Conservation (phyloP, 2,888 invertebrate genomes). For the Mythimna albipuncta region DNA sequence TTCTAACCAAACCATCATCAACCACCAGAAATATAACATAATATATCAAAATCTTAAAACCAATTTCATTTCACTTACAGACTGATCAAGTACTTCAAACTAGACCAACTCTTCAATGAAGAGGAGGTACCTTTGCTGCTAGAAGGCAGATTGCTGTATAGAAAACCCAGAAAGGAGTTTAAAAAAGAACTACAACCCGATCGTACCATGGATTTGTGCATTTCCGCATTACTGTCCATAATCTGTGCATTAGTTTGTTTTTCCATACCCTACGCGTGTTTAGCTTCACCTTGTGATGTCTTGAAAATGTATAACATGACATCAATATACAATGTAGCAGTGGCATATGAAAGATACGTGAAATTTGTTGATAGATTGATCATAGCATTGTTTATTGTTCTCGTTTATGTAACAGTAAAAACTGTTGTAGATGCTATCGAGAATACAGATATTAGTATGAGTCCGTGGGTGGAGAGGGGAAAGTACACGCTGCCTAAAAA, state of each 20-base stretch:
- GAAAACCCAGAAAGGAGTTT: conserved; percentile 63
- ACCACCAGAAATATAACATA: neutral
- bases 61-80: conserved; percentile 58
- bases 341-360: conserved; percentile 63
- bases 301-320: conserved; percentile 61
- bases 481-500: conserved; percentile 64
- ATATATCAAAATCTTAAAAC: neutral
- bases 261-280: conserved; percentile 71
- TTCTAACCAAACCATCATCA: too few species aligned
- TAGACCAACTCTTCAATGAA: conserved; percentile 62
- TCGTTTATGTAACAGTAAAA: conserved; percentile 64
- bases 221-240: conserved; percentile 74
- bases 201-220: conserved; percentile 65
- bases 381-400: conserved; percentile 64
- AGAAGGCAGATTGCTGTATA: too few species aligned
- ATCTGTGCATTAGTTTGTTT: conserved; percentile 70
- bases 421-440: conserved; percentile 71
- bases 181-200: conserved; percentile 64
- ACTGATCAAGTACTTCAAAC: conserved; percentile 68
- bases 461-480: conserved; percentile 74
- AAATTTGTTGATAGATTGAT: conserved; percentile 71
- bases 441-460: conserved; percentile 71
- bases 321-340: conserved; percentile 59
- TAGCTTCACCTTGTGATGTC: conserved; percentile 72
- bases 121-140: conserved; percentile 61